Evolutionary conservation across 2,888 invertebrate species (phyloP), one percentile per base, ranked within the genome.

Genomic region (Calameuta pallipes): DNA sequence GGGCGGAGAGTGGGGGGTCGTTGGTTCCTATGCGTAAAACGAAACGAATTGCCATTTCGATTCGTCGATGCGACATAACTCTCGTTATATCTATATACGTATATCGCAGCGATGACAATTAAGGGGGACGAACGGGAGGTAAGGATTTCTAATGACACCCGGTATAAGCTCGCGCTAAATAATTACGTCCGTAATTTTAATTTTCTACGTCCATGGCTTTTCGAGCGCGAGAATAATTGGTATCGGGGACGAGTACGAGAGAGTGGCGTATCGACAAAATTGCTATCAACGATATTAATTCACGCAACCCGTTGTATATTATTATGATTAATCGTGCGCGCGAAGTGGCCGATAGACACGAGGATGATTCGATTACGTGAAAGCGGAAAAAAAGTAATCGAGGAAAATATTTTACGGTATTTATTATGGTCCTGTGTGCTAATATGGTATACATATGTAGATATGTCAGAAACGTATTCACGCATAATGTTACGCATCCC

Each of bases 1-100:
- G 41, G 23, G 15, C 9, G 9, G 56, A 75, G 56, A 76, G 73
- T 12, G 76, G 11, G 71, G 68, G 69, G 68, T 12, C 82, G 12
- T 12, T 36, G 30, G n/a, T 2, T 1, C 15, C 23, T 71, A 71
- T 11, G 23, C 56, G 9, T 56, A 56, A 56, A 23, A 23, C 56
- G 56, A 9, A 56, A 56, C 23, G 9, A 56, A 56, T 56, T 56
- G 15, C 56, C 56, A 23, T 56, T 23, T 56, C 56, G 56, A 23
- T 23, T 9, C 0, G 56, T 56, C 56, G 9, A 56, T 23, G 0
- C 1, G 9, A 56, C 0, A 23, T 23, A 56, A 4, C 23, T 9
- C 56, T 9, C 9, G 1, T 4, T 15, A 15, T 37, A 15, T 13
- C 37, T 37, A 4, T 15, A 37, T 1, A 41, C 15, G 56, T 23